Evolutionary conservation across 2,113 vertebrate species (phyloP), one percentile per base, ranked within the genome.

Genomic region (Calyptomena viridis): DNA sequence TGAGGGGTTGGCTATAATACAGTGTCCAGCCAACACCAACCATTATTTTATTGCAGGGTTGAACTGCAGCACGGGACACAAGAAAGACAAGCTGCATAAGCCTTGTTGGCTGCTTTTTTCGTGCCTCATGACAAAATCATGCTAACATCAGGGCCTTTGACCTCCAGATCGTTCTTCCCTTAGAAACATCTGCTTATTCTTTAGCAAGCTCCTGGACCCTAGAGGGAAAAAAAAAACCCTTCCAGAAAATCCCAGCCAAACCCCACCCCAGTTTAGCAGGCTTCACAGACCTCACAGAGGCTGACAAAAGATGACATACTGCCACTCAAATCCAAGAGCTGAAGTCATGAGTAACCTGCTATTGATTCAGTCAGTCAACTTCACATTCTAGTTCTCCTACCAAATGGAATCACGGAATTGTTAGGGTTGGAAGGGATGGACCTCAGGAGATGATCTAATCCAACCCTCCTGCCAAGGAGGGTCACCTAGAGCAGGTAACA

Each of bases 241-340:
- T 50, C 79, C 66, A 89, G 73, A 94, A 89, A 83, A 92, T 39
- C 72, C 44, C 60, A 73, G 40, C 19, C 79, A 81, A 93, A 93
- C 47, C 46, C 74, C 95, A 91, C 60, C 86, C 82, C 12, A 7
- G n/a, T 46, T 66, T 8, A 73, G 68, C 3, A 77, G 72, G 63
- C 33, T 80, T 30, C 63, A 53, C 5, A 76, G 66, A 85, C 9
- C 72, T 80, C 76, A 69, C 5, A 23, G 27, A 80, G 53, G 37
- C 73, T 4, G 7, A 71, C 12, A 92, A 42, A 14, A 92, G 82
- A 74, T 68, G n/a, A 89, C 78, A 90, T 21, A 91, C 53, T 52
- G 39, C 46, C 73, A 60, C 23, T 37, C 67, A 74, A 55, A 86
- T 33, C 9, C 58, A 75, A 84, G 22, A 87, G 23, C 44, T 64